These are phyloP conservation scores for Pavo muticus DNA, from an alignment of 2,113 vertebrate species.

Conservation along the genomic window DNA sequence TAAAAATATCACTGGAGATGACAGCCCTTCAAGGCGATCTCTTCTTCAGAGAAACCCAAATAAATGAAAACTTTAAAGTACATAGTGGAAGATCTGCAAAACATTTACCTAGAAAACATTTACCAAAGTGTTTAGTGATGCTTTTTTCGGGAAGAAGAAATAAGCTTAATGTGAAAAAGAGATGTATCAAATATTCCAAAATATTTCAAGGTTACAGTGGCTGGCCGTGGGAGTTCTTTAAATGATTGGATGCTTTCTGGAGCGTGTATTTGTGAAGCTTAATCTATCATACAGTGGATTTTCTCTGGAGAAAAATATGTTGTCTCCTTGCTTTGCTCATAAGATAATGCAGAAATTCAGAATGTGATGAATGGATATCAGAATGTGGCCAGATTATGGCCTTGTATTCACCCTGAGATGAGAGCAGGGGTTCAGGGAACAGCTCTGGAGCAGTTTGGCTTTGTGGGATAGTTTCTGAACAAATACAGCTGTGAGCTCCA, in stretches of 20 bases:
- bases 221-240: slow-evolving; percentile 28
- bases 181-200: slow-evolving; percentile 55
- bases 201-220: slow-evolving; percentile 54
- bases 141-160: not conserved
- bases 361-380: slow-evolving; percentile 32
- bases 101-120: not conserved
- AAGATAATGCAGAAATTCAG: slow-evolving; percentile 11
- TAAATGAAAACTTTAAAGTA: not conserved
- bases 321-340: slow-evolving; percentile 36
- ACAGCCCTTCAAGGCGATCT: not conserved
- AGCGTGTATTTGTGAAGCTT: slow-evolving; percentile 43
- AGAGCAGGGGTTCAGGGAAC: not conserved
- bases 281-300: slow-evolving; percentile 61
- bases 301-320: slow-evolving; percentile 51
- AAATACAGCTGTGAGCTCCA: not conserved
- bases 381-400: not conserved
- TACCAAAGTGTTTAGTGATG: not conserved
- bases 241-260: slow-evolving; percentile 61
- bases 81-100: not conserved
- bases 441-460: not conserved
- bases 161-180: not conserved
- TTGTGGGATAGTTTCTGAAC: not conserved
- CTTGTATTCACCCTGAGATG: not conserved
- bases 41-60: not conserved
- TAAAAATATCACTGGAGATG: not conserved